phyloP scores from a whole-genome alignment of 2,797 vertebrate species.

The Thripadectes ignobilis region DNA sequence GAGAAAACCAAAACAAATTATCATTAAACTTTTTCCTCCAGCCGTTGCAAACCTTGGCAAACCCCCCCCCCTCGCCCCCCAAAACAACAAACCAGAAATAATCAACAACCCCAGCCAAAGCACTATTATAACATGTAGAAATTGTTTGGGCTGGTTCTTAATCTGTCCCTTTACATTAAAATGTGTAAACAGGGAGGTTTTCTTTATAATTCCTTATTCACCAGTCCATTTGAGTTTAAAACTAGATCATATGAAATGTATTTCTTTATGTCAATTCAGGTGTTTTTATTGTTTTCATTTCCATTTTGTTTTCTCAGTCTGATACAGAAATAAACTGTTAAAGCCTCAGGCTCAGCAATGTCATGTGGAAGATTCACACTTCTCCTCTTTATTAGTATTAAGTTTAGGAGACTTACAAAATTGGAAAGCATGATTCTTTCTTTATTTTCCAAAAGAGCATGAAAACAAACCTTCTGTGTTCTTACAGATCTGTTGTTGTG shows the following conservation, averaged over 20 bases:
- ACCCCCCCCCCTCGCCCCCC: too few relatives aligned
- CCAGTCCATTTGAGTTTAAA: neutral
- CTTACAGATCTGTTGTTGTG: neutral
- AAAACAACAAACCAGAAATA: neutral
- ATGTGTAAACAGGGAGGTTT: neutral
- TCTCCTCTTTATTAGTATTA: neutral
- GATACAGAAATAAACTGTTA: neutral
- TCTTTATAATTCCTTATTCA: neutral
- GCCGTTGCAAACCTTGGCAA: neutral
- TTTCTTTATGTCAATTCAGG: neutral
- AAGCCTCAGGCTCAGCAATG: neutral
- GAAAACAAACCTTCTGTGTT: neutral
- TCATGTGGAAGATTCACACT: neutral
- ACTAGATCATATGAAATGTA: neutral
- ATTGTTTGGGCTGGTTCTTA: neutral
- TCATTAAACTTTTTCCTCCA: neutral
- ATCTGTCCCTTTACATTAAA: neutral
- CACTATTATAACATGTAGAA: neutral
- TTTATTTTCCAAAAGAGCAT: neutral
- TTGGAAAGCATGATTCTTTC: neutral
- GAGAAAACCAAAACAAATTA: neutral
- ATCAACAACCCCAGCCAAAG: neutral
- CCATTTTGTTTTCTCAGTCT: neutral
- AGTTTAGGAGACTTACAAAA: neutral
- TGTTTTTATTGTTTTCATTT: neutral